Base-by-base conservation (phyloP, 53 echinoderm and acorn worm genomes). In the Paracentrotus lividus region DNA sequence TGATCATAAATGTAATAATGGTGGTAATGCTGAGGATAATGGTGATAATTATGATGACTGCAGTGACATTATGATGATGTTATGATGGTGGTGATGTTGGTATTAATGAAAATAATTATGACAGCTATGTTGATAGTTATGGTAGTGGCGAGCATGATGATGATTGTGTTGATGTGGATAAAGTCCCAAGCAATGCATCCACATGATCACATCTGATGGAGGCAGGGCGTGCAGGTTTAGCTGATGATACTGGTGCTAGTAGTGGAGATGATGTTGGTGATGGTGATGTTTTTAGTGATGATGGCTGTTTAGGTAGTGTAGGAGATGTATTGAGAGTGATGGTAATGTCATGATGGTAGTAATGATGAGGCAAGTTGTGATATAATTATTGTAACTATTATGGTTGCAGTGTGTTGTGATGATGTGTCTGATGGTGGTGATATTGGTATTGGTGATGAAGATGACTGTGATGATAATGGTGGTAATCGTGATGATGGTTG, bases 11-110 rank as follows among this genome's bases (percentile, higher is more conserved):
- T 51, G 26, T n/a, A 45, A 51, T 32, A 23, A 26, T 88, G 33
- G 55, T 86, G 86, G 2, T 86, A 29, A 53, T 85, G 85, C 15
- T 52, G 85, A 85, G 49, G 85, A 85, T 52, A 64, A 85, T 40
- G 60, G 61, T 60, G 88, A 42, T 60, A 43, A 36, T 60, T 60
- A 88, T 60, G 61, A 61, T 15, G n/a, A n/a, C n/a, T n/a, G n/a
- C n/a, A n/a, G n/a, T n/a, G n/a, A n/a, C n/a, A n/a, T n/a, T n/a
- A n/a, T n/a, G 57, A 40, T 42, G 88, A 13, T 60, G 88, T 38
- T 53, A 88, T 60, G 88, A 60, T 54, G 52, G 49, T 47, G 33
- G 42, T 67, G 90, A 68, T 60, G 58, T 29, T 42, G 69, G 2
- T 67, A 31, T 5, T 67, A 49, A 55, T 59, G 42, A 23, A 26